These are phyloP conservation scores for Stichodactyla mertensii DNA, from an alignment of 64 coral and sea anemone species.

Conservation along the genomic window DNA sequence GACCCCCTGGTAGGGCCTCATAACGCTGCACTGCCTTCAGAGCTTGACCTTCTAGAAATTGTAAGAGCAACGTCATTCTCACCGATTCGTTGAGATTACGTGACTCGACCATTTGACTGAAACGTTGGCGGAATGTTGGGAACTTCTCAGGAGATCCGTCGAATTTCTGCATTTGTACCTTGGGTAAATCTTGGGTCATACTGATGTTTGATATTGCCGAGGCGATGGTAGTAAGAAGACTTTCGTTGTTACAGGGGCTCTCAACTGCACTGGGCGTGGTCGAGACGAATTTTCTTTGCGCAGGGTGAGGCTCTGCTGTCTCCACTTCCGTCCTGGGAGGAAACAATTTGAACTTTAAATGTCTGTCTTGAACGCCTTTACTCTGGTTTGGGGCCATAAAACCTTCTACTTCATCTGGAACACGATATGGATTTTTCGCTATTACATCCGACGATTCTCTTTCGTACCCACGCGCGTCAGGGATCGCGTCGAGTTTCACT, in stretches of 20 bases:
- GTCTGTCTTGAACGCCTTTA: not conserved
- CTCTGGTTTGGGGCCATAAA: not conserved
- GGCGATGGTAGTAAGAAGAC: not conserved
- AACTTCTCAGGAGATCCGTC: conserved; percentile 53
- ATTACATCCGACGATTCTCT: not conserved
- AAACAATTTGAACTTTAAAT: not conserved
- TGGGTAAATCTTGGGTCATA: conserved; percentile 40
- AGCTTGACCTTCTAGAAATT: conserved; percentile 32
- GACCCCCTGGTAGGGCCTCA: conserved; percentile 21
- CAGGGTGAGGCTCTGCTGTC: not conserved
- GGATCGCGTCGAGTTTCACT: no score
- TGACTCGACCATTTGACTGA: conserved; percentile 27
- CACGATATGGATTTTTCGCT: not conserved
- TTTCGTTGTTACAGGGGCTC: not conserved
- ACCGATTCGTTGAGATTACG: conserved; percentile 4
- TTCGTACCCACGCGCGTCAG: no score
- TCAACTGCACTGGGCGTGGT: not conserved
- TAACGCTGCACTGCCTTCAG: conserved; percentile 24
- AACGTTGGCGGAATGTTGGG: conserved; percentile 35
- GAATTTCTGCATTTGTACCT: conserved; percentile 47
- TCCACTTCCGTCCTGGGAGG: not conserved
- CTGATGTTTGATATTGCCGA: conserved; percentile 47
- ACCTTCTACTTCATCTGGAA: not conserved
- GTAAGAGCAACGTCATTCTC: conserved; percentile 21
- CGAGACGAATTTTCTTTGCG: not conserved